Evolutionary conservation across 92 coral and sea anemone genomes (phyloP), one percentile per base, ranked within the genome.

Genomic region (Paramuricea clavata): DNA sequence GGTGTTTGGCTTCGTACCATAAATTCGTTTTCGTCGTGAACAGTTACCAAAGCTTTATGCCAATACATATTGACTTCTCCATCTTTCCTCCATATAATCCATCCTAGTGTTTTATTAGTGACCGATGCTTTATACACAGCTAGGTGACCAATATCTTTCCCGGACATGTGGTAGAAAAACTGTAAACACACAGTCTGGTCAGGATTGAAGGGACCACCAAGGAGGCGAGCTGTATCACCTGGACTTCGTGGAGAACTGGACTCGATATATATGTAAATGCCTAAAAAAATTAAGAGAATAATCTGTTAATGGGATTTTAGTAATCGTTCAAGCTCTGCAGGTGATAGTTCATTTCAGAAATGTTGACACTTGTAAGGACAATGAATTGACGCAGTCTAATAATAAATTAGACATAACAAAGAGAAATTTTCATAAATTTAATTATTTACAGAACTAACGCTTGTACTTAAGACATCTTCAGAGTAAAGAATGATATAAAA

Each of bases 151-250:
- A 50, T 27, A 54, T 76, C 22, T 12, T 23, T 9, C 3, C 82
- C 82, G 26, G 19, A 54, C 67, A 76, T 76, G 47, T 76, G 82
- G 59, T 76, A 76, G 26, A 41, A 76, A 54, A 76, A 76, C 82
- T 76, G 82, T 21, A 76, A 28, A 54, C 82, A 76, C 0, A 49
- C 19, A 12, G 82, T 12, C 50, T 43, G 62, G 9, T 33, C 68
- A 27, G 25, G 16, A 16, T 76, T 30, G 57, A 50, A 76, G n/a
- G 64, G 65, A 32, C 65, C 65, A 0, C 82, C 49, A 16, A 27
- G 67, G 2, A 76, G 23, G 3, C 64, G 42, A 13, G 82, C 82
- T 27, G 30, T 27, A 22, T 76, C 68, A 7, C 67, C 82, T 27
- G 7, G 19, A 6, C 32, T n/a, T 30, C 82, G 28, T 12, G 67